phyloP scores from a whole-genome alignment of 2,113 vertebrate genomes.

The Bufo gargarizans region DNA sequence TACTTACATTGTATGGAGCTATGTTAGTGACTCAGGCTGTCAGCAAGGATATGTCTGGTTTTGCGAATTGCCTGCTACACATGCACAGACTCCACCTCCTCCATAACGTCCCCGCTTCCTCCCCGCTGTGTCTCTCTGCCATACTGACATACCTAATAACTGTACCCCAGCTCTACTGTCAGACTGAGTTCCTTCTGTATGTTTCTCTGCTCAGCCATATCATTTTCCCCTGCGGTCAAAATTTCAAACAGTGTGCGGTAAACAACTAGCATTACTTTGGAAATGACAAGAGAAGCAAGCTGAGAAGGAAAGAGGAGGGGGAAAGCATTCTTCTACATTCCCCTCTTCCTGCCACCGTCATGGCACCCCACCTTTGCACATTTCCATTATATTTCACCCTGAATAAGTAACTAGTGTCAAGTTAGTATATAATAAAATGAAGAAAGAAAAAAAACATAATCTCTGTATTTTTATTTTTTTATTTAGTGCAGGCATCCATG shows the following conservation, averaged over 20 bases:
- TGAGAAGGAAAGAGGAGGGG: not conserved
- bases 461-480: not conserved
- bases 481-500: not conserved
- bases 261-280: constrained; percentile 63
- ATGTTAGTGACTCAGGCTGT: constrained; percentile 7
- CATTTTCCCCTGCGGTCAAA: constrained; percentile 66
- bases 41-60: constrained; percentile 13
- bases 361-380: not conserved
- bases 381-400: constrained; percentile 31
- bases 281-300: constrained; percentile 46
- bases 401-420: constrained; percentile 38
- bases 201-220: constrained; percentile 68
- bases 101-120: constrained; percentile 45
- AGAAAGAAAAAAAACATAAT: not conserved
- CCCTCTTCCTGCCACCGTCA: not conserved
- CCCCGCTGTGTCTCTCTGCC: constrained; percentile 40
- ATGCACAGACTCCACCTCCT: constrained; percentile 44
- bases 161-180: constrained; percentile 59
- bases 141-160: constrained; percentile 48
- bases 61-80: constrained; percentile 18
- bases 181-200: constrained; percentile 52
- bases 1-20: not conserved
- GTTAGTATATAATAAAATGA: constrained; percentile 32
- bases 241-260: constrained; percentile 63
- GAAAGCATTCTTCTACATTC: not conserved